Conservation (phyloP, 2,888 invertebrate species). For the Drosophila lacicola region DNA sequence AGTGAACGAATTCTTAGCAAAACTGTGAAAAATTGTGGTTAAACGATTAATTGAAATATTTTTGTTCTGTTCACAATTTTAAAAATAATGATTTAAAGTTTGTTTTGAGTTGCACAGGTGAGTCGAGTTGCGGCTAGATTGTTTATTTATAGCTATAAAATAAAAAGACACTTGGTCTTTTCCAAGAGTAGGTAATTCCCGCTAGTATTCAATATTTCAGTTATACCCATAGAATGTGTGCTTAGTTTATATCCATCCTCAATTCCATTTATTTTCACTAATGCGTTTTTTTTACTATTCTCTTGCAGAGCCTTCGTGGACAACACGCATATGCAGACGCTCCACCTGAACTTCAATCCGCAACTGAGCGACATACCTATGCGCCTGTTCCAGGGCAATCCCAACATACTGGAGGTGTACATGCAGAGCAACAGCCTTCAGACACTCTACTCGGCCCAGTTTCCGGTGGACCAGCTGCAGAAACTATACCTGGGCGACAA, state of each 20-base stretch:
- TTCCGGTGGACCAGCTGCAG: conserved; percentile 92
- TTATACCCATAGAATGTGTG: neutral
- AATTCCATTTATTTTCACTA: neutral
- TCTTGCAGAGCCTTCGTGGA: conserved; percentile 90
- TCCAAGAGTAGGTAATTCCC: no score
- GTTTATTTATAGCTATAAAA: no score
- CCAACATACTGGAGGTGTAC: conserved; percentile 91
- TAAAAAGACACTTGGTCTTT: no score
- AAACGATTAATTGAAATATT: no score
- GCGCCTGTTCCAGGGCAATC: conserved; percentile 93
- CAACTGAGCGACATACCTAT: conserved; percentile 91
- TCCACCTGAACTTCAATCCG: conserved; percentile 92
- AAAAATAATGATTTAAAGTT: no score
- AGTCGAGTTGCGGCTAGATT: no score
- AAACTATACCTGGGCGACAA: conserved; percentile 92
- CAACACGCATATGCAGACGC: conserved; percentile 92
- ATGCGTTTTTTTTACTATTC: neutral
- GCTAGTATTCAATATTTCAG: neutral
- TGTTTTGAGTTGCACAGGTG: no score
- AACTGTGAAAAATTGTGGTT: no score
- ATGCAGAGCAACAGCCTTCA: conserved; percentile 91
- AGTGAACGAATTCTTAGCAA: no score
- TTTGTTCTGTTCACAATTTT: no score
- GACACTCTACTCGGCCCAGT: conserved; percentile 92
- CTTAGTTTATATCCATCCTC: no score